Evolutionary conservation across 1,140 invertebrate genomes (phyloP).

Genomic region (Hypsibius dujardini): DNA sequence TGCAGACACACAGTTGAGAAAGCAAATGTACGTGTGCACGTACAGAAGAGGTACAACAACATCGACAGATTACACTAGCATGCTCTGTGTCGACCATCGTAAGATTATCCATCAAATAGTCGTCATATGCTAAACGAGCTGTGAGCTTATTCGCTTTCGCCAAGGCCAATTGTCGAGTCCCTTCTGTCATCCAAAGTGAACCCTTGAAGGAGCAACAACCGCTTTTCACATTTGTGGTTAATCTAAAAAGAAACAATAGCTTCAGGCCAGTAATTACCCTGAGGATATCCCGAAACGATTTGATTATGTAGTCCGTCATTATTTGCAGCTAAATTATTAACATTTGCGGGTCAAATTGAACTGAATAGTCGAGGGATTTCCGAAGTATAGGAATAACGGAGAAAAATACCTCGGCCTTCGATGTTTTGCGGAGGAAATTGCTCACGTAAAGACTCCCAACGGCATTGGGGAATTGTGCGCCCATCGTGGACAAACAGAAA

Average conservation of each 20-base stretch:
- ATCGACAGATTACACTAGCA: slow-evolving; percentile 29
- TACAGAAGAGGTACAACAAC: too few relatives aligned
- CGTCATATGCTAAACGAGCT: slow-evolving; percentile 62
- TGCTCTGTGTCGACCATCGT: slow-evolving; percentile 52
- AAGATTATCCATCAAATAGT: slow-evolving; percentile 47
- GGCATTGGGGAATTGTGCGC: slow-evolving; percentile 63
- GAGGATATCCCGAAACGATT: slow-evolving; percentile 56
- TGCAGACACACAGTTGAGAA: too few relatives aligned
- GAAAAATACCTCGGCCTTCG: slow-evolving; percentile 48
- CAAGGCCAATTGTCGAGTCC: slow-evolving; percentile 54
- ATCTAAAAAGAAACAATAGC: too few relatives aligned
- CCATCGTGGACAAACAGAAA: slow-evolving; percentile 60
- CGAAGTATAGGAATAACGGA: not conserved
- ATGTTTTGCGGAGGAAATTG: slow-evolving; percentile 62
- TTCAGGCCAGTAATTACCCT: too few relatives aligned
- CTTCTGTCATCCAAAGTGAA: slow-evolving; percentile 56
- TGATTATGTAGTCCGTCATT: slow-evolving; percentile 64
- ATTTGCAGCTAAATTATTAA: slow-evolving; percentile 45
- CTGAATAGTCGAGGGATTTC: slow-evolving; percentile 17
- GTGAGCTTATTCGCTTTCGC: slow-evolving; percentile 65
- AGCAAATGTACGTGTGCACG: too few relatives aligned
- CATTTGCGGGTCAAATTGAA: too few relatives aligned
- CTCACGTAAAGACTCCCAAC: slow-evolving; percentile 64
- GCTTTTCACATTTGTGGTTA: too few relatives aligned
- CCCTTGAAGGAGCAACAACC: slow-evolving; percentile 31